Evolutionary conservation across 2,888 invertebrate species (phyloP).

Genomic region (Eupeodes luniger): DNA sequence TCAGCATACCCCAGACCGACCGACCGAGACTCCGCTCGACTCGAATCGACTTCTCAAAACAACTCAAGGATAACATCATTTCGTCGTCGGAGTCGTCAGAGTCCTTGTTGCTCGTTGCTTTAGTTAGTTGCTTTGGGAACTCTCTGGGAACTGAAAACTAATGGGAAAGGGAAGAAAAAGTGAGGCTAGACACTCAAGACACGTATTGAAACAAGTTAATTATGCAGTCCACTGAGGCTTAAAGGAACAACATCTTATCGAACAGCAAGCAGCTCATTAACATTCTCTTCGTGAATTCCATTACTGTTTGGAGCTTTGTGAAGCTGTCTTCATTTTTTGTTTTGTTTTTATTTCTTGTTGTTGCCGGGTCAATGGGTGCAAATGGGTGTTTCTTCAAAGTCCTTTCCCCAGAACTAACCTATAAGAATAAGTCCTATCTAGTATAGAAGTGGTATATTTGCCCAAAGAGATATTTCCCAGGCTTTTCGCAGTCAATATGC

Average conservation of each 20-base stretch:
- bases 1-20: background rate
- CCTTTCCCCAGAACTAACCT: background rate
- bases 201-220: conserved; percentile 61
- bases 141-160: background rate
- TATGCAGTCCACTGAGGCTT: conserved; percentile 53
- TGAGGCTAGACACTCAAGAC: conserved; percentile 18
- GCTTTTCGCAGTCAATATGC: conserved; percentile 36
- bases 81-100: background rate
- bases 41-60: background rate
- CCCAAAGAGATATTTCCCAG: background rate
- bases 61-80: conserved; percentile 39
- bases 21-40: background rate
- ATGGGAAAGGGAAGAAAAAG: background rate
- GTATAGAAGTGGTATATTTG: background rate
- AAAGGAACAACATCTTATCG: conserved; percentile 44
- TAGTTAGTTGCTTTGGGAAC: conserved; percentile 1
- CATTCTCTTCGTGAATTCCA: conserved; percentile 63
- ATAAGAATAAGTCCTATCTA: no score
- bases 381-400: background rate
- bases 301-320: conserved; percentile 52
- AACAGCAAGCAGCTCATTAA: conserved; percentile 52
- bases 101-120: no score
- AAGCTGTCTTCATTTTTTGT: conserved; percentile 18
- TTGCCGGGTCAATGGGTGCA: background rate
- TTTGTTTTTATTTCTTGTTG: background rate